These are phyloP conservation scores for Scrobipalpa costella DNA, from an alignment of 2,888 invertebrate species.

Conservation along the genomic window DNA sequence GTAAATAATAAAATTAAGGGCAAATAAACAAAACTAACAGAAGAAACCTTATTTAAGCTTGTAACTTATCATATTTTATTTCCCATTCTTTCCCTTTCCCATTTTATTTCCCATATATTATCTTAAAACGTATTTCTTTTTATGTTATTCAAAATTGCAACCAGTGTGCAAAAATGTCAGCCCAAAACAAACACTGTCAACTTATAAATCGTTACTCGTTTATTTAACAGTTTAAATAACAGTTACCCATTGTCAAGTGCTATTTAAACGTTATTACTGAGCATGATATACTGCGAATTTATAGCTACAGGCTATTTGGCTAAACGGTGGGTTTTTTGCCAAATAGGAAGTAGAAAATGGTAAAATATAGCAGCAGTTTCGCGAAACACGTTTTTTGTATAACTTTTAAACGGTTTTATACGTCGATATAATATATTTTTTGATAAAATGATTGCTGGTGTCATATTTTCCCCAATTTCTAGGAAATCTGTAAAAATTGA, in stretches of 20 bases:
- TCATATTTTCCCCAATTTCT: too few relatives aligned
- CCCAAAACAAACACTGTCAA: constrained; percentile 51
- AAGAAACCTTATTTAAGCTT: too few relatives aligned
- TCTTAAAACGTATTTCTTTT: too few relatives aligned
- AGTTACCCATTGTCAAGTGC: constrained; percentile 39
- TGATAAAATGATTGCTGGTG: too few relatives aligned
- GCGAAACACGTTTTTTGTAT: not conserved
- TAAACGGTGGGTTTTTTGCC: constrained; percentile 16
- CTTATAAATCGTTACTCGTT: constrained; percentile 61
- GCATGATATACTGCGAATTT: not conserved
- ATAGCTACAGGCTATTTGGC: constrained; percentile 15
- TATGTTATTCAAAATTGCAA: not conserved
- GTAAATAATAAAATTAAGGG: too few relatives aligned
- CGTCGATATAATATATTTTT: too few relatives aligned
- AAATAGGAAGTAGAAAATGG: constrained; percentile 13
- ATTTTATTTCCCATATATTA: too few relatives aligned
- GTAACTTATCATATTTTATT: too few relatives aligned
- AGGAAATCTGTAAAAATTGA: too few relatives aligned
- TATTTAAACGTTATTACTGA: constrained; percentile 55
- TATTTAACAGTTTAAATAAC: constrained; percentile 58
- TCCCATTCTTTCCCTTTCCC: too few relatives aligned
- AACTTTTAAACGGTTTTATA: not conserved
- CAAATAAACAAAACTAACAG: too few relatives aligned
- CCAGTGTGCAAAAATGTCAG: constrained; percentile 37
- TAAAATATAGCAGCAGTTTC: constrained; percentile 4